Base-by-base conservation (phyloP, 37 sponge, comb jelly and placozoan species). In the Ianthella basta region DNA sequence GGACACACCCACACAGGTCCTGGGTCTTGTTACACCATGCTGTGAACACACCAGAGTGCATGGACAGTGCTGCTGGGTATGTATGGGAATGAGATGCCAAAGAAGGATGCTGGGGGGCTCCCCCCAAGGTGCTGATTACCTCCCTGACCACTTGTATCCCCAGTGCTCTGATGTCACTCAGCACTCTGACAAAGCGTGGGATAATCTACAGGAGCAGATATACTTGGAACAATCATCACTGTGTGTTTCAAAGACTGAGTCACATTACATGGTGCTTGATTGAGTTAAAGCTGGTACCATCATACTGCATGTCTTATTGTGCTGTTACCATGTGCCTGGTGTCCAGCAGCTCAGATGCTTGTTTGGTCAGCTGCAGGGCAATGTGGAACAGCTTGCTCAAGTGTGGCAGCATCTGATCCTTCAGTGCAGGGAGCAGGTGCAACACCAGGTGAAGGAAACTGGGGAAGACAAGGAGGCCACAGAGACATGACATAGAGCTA, bases 151-250 rank as follows among this genome's bases (percentile, higher is more conserved):
- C 68, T 12, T 57, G 79, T 24, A 88, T 81, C 19, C 78, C 59
- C 23, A 90, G 80, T 44, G 93, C 91, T 24, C 94, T 87, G 20
- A 92, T 81, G 5, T 54, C 34, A 74, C 84, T 82, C 66, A 95
- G 56, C 5, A 87, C 66, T 63, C 27, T 78, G 35, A 95, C 68
- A 74, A 63, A 88, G 12, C 79, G 64, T 24, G 91, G 60, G 5
- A 36, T 59, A 24, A 93, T 82, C 96, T 89, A 56, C 40, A 74
- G 24, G 27, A 72, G 36, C 24, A 75, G 77, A 25, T 82, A 65
- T 5, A 67, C 35, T 21, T 27, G 65, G n/a, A n/a, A n/a, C n/a
- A n/a, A n/a, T n/a, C n/a, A n/a, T n/a, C n/a, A n/a, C n/a, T n/a
- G n/a, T n/a, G 60, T 10, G 5, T 23, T 32, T 6, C 57, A 80